Conservation (phyloP, 2,888 invertebrate species). For the Papilio elwesi region DNA sequence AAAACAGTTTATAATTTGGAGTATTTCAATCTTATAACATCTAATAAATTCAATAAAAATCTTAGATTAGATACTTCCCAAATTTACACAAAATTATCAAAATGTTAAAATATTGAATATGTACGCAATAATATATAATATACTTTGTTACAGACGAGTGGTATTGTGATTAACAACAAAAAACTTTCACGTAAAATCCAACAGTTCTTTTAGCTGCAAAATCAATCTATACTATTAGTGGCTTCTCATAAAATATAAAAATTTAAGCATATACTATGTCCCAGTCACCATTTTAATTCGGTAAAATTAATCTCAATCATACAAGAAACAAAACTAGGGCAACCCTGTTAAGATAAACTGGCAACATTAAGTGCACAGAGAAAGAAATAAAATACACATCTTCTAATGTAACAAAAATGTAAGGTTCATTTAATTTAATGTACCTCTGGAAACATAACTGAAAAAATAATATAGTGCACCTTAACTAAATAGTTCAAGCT, state of each 20-base stretch:
- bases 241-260: conserved; percentile 46
- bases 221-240: conserved; percentile 47
- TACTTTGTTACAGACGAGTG: conserved; percentile 13
- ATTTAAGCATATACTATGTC: conserved; percentile 45
- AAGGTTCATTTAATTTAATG: conserved; percentile 36
- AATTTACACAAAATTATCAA: conserved; percentile 34
- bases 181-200: background rate
- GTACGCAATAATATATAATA: conserved; percentile 1
- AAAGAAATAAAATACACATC: conserved; percentile 42
- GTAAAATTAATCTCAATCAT: conserved; percentile 32
- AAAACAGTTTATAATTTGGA: conserved; percentile 40
- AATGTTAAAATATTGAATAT: conserved; percentile 24
- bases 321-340: conserved; percentile 34
- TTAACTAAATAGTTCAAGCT: conserved; percentile 56
- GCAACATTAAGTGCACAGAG: conserved; percentile 45
- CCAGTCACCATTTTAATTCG: conserved; percentile 44
- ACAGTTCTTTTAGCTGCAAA: conserved; percentile 50
- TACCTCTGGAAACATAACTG: conserved; percentile 42
- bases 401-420: conserved; percentile 36
- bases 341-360: conserved; percentile 42
- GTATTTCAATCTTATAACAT: conserved; percentile 36
- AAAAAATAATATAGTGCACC: conserved; percentile 65
- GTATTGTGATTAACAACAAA: background rate
- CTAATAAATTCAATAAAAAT: conserved; percentile 39
- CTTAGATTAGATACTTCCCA: conserved; percentile 25